Conservation (phyloP, 2,888 invertebrate genomes). For the Calephelis perditalis region DNA sequence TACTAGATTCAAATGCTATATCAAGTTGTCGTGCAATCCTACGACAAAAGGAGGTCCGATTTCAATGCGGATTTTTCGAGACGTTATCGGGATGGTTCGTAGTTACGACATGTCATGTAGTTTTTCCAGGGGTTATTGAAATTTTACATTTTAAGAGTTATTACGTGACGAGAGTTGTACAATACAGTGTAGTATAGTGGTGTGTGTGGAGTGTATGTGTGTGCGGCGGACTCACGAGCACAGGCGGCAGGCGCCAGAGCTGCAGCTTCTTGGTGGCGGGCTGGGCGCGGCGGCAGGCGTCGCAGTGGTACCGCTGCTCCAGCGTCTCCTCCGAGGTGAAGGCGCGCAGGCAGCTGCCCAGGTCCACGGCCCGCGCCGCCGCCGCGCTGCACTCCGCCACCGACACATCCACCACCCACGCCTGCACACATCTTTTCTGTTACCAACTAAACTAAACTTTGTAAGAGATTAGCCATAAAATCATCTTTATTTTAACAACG, state of each 20-base stretch:
- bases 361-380: slow-evolving; percentile 89
- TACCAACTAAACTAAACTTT: too few relatives aligned
- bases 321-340: slow-evolving; percentile 93
- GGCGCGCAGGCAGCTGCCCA: slow-evolving; percentile 90
- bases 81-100: too few relatives aligned
- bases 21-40: too few relatives aligned
- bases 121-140: too few relatives aligned
- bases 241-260: slow-evolving; percentile 93
- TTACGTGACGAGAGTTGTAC: neutral
- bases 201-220: too few relatives aligned
- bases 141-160: too few relatives aligned
- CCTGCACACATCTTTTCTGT: slow-evolving; percentile 54
- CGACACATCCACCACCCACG: slow-evolving; percentile 86
- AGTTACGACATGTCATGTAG: too few relatives aligned
- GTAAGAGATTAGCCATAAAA: too few relatives aligned
- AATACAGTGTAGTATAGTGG: neutral
- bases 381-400: slow-evolving; percentile 82
- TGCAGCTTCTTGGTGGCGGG: slow-evolving; percentile 94
- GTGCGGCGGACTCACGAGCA: slow-evolving; percentile 80
- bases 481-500: too few relatives aligned
- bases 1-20: too few relatives aligned
- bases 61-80: too few relatives aligned
- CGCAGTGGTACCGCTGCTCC: slow-evolving; percentile 91
- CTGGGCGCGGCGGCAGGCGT: slow-evolving; percentile 88
- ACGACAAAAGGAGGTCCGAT: too few relatives aligned